Base-by-base conservation (phyloP, 2,797 vertebrate genomes). In the Bovichtus diacanthus region DNA sequence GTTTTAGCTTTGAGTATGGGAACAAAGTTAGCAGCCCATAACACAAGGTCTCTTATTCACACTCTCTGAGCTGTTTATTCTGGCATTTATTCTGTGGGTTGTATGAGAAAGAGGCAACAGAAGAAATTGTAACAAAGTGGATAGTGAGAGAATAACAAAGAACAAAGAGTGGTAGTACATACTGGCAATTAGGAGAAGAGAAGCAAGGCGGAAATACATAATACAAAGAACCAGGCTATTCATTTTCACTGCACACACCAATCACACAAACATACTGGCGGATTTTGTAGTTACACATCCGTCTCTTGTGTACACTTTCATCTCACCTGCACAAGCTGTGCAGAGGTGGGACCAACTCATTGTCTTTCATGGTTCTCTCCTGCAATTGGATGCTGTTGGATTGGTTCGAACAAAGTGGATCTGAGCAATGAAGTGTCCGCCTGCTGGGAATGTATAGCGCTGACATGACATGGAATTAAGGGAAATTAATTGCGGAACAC, bases 41-140 rank as follows among this genome's bases (percentile, higher is more conserved):
- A 60, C 29, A 39, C 38, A 65, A 41, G 18, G 41, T 9, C 19
- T 65, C 79, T 75, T 73, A 59, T 80, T 82, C 27, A 58, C 49
- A 56, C 12, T 74, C 46, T 61, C 49, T 74, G 21, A 72, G 68
- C 36, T 72, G 65, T 71, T 84, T 76, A 79, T 74, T 69, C 54
- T 76, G 72, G 56, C 27, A 75, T 82, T 83, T 67, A 71, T 18
- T 15, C 58, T 46, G 61, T 51, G 51, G 62, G 39, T 31, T 82
- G 68, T 51, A 27, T 41, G 25, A 68, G 29, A 67, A 72, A 38
- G 23, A 21, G 6, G 44, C 21, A 53, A 69, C 25, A 72, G 13
- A 50, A 39, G 18, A 29, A 70, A 61, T 5, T 60, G 47, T 34
- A 64, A 49, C 49, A 69, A 76, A 79, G 55, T 74, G 59, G 59